Evolutionary conservation across 2,113 vertebrate genomes (phyloP).

Genomic region (Marmota monax): DNA sequence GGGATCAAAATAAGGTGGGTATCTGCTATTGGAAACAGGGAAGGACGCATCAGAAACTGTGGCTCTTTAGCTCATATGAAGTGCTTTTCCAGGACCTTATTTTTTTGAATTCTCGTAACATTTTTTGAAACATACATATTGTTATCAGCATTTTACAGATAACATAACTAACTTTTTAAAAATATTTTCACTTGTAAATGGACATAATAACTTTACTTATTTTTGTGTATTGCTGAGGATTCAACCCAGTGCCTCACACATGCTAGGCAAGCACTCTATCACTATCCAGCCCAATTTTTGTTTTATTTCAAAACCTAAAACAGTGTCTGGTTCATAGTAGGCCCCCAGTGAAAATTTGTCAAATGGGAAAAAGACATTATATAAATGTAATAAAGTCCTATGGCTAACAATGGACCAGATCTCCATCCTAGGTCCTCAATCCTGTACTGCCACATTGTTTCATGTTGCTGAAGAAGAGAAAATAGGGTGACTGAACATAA

Average conservation of each 20-base stretch:
- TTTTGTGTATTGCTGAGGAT: too few relatives aligned
- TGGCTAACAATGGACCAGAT: background rate
- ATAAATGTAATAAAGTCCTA: background rate
- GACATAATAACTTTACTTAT: too few relatives aligned
- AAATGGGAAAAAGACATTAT: background rate
- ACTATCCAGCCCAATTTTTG: too few relatives aligned
- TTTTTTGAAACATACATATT: background rate
- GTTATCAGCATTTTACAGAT: background rate
- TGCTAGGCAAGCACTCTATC: too few relatives aligned
- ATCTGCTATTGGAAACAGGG: background rate
- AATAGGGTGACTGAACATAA: background rate
- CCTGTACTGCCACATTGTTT: background rate
- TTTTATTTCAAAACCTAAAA: too few relatives aligned
- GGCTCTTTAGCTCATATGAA: background rate
- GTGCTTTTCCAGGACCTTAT: background rate
- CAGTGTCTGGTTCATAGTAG: background rate
- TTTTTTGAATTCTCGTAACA: background rate
- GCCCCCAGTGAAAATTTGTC: background rate
- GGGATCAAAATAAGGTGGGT: background rate
- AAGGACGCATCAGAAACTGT: background rate
- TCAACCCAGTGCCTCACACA: too few relatives aligned
- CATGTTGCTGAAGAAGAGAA: background rate
- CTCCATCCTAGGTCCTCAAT: background rate
- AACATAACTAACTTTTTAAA: slow-evolving; percentile 14
- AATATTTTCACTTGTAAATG: too few relatives aligned